phyloP scores from a whole-genome alignment of 2,888 invertebrate species.

The Leucophora obtusa region DNA sequence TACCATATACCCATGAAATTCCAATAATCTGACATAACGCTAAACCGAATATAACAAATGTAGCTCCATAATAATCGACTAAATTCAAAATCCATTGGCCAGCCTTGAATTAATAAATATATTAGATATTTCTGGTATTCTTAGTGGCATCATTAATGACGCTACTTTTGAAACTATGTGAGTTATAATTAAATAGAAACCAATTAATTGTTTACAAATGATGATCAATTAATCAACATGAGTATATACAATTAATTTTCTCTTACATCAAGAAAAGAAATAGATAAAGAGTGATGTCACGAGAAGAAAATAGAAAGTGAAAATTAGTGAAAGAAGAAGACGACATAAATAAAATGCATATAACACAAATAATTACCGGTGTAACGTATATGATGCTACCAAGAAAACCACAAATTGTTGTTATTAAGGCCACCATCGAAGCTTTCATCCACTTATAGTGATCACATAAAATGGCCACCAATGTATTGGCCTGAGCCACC shows the following conservation, averaged over 20 bases:
- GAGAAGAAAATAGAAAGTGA: too few relatives aligned
- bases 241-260: neutral
- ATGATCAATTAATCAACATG: too few relatives aligned
- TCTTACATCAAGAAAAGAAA: neutral
- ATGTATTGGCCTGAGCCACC: constrained; percentile 84
- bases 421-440: constrained; percentile 81
- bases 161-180: constrained; percentile 14
- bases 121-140: constrained; percentile 45
- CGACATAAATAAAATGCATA: neutral
- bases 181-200: constrained; percentile 17
- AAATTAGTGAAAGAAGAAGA: neutral
- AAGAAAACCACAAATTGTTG: constrained; percentile 81
- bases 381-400: constrained; percentile 86
- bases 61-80: constrained; percentile 82
- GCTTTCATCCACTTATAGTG: constrained; percentile 82
- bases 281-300: neutral
- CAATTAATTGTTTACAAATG: constrained; percentile 16
- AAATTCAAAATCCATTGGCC: constrained; percentile 82
- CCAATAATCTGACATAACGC: constrained; percentile 81
- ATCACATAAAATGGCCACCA: constrained; percentile 85
- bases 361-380: constrained; percentile 77
- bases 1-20: constrained; percentile 82
- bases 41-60: constrained; percentile 81
- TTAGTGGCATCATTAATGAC: constrained; percentile 37
- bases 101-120: constrained; percentile 77